phyloP scores from a whole-genome alignment of 1,140 invertebrate genomes.

The Phthorimaea operculella region DNA sequence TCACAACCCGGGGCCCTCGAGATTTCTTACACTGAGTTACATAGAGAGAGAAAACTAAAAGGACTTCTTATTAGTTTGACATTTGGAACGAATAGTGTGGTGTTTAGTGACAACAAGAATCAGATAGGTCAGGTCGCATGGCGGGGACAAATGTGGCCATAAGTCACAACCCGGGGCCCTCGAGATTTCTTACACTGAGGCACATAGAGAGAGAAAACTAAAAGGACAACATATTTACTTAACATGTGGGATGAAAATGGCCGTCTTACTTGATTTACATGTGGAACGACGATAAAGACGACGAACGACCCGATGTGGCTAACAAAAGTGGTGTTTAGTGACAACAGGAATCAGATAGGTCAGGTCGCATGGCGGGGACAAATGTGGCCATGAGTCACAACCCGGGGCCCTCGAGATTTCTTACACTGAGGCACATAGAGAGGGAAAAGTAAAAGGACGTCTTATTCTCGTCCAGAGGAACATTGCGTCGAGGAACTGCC shows the following conservation, averaged over 20 bases:
- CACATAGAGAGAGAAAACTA: constrained; percentile 6
- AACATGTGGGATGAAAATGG: too few relatives aligned
- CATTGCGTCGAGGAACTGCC: too few relatives aligned
- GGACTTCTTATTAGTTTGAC: too few relatives aligned
- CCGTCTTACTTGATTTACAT: too few relatives aligned
- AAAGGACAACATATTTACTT: neutral
- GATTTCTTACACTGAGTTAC: constrained; percentile 45
- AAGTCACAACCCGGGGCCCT: constrained; percentile 37
- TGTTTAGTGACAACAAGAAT: constrained; percentile 23
- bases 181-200: constrained; percentile 39
- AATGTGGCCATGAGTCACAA: constrained; percentile 50
- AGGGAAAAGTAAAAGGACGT: too few relatives aligned
- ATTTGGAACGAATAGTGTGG: too few relatives aligned
- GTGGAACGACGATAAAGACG: too few relatives aligned
- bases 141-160: constrained; percentile 50
- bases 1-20: constrained; percentile 32
- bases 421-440: constrained; percentile 29
- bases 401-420: constrained; percentile 34
- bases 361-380: constrained; percentile 46
- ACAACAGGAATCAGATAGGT: constrained; percentile 34
- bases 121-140: constrained; percentile 43
- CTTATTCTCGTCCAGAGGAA: too few relatives aligned
- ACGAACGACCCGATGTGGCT: too few relatives aligned
- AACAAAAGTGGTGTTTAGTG: constrained; percentile 16
- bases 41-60: too few relatives aligned